Conservation (phyloP, 1,140 invertebrate species). For the Penaeus indicus region DNA sequence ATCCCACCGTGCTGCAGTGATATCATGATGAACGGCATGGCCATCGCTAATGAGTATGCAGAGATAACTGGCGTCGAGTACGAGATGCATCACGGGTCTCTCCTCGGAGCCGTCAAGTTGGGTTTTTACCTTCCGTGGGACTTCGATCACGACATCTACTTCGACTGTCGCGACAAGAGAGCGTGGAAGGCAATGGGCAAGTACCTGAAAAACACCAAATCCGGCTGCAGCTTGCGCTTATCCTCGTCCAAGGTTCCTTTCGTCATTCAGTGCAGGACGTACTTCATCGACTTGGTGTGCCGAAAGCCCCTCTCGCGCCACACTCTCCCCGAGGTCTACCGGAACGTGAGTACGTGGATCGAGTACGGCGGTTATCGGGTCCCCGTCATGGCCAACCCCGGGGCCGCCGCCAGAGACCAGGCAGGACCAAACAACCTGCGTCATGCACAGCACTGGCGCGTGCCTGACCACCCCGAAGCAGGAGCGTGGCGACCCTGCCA, state of each 20-base stretch:
- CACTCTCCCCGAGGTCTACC: slow-evolving; percentile 43
- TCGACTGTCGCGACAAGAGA: slow-evolving; percentile 56
- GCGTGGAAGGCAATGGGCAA: slow-evolving; percentile 29
- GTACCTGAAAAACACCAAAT: not conserved
- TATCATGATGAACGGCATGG: slow-evolving; percentile 53
- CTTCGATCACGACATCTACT: slow-evolving; percentile 67
- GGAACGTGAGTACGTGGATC: slow-evolving; percentile 66
- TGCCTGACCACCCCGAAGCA: slow-evolving; percentile 18
- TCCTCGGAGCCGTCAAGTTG: slow-evolving; percentile 69
- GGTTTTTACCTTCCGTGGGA: slow-evolving; percentile 68
- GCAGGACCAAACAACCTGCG: slow-evolving; percentile 67
- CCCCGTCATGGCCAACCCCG: slow-evolving; percentile 67
- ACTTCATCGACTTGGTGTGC: not conserved
- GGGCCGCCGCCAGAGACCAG: slow-evolving; percentile 68
- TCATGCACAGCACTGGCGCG: slow-evolving; percentile 60
- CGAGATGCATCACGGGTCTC: slow-evolving; percentile 68
- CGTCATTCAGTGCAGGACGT: slow-evolving; percentile 13
- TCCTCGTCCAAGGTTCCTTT: slow-evolving; percentile 43
- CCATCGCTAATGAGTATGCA: slow-evolving; percentile 40
- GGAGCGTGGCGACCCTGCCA: slow-evolving; percentile 64
- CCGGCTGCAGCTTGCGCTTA: not conserved
- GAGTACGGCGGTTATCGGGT: slow-evolving; percentile 67
- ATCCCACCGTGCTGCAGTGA: slow-evolving; percentile 64
- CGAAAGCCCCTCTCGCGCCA: not conserved
- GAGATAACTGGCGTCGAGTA: slow-evolving; percentile 61